A percentile compares a stretch with the other conserved stretches of the same genome.
Evolutionary conservation across 2,888 invertebrate genomes (phyloP).

Genomic region (Busseola fusca): DNA sequence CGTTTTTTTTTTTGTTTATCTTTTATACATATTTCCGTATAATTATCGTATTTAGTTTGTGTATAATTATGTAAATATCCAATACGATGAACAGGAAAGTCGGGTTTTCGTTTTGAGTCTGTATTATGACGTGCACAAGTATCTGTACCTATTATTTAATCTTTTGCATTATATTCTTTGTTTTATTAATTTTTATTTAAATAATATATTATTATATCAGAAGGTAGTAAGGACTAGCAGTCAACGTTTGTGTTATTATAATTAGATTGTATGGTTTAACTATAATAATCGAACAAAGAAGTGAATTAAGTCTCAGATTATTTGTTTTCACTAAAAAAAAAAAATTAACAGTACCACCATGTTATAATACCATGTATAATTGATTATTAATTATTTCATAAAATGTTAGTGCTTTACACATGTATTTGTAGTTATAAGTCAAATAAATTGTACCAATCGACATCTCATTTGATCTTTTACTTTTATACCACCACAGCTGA

Average conservation of each 20-base stretch:
- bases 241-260: conserved; percentile 59
- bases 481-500: conserved; percentile 12
- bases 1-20: too few relatives aligned
- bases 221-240: conserved; percentile 59
- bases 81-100: conserved; percentile 35
- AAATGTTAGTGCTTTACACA: conserved; percentile 68
- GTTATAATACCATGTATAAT: conserved; percentile 59
- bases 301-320: conserved; percentile 54
- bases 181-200: conserved; percentile 46
- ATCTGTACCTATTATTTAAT: conserved; percentile 51
- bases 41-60: conserved; percentile 27
- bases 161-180: conserved; percentile 45
- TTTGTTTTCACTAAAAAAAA: conserved; percentile 59
- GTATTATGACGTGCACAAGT: conserved; percentile 58
- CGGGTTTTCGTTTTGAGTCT: conserved; percentile 39
- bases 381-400: conserved; percentile 60
- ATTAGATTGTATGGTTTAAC: conserved; percentile 56
- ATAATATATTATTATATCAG: conserved; percentile 47
- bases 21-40: background rate
- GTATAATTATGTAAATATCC: conserved; percentile 32
- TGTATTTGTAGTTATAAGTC: conserved; percentile 84
- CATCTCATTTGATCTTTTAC: conserved; percentile 57
- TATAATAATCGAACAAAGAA: conserved; percentile 59
- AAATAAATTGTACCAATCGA: conserved; percentile 82
- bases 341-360: conserved; percentile 57